Evolutionary conservation across 1,140 invertebrate genomes (phyloP).

Genomic region (Panagrolaimus sp.): DNA sequence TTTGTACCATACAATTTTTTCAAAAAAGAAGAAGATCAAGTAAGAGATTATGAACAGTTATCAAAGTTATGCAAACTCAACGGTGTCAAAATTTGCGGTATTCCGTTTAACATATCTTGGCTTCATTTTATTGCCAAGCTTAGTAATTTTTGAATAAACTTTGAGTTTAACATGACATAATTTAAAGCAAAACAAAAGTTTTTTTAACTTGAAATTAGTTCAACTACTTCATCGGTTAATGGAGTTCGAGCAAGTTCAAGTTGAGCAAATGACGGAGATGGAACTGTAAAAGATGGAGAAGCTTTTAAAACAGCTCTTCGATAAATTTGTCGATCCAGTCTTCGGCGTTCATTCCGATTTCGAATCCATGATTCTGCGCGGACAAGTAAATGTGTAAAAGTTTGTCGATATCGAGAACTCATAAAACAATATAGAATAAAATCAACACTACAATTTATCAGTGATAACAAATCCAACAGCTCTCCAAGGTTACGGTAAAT

Average conservation of each 20-base stretch:
- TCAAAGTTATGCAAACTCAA: too few species aligned
- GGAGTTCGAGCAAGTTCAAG: neutral
- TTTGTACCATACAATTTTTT: too few species aligned
- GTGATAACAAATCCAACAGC: conserved; percentile 15
- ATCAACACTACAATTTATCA: conserved; percentile 21
- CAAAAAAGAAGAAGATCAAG: too few species aligned
- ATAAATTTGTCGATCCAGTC: conserved; percentile 1
- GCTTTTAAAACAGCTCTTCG: neutral
- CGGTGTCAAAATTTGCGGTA: too few species aligned
- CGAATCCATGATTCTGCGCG: conserved; percentile 2
- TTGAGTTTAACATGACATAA: too few species aligned
- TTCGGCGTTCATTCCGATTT: neutral
- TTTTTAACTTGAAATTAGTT: too few species aligned
- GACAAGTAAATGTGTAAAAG: conserved; percentile 11
- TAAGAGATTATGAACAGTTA: too few species aligned
- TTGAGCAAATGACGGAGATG: neutral
- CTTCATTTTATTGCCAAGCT: too few species aligned
- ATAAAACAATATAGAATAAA: conserved; percentile 21
- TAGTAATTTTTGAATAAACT: too few species aligned
- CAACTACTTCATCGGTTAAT: too few species aligned
- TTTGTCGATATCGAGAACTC: conserved; percentile 15
- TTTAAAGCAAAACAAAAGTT: too few species aligned
- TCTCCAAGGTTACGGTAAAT: conserved; percentile 20
- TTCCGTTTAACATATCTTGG: too few species aligned
- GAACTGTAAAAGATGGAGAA: neutral